Evolutionary conservation across 2,888 invertebrate species (phyloP).

Genomic region (Byasa hedistus): DNA sequence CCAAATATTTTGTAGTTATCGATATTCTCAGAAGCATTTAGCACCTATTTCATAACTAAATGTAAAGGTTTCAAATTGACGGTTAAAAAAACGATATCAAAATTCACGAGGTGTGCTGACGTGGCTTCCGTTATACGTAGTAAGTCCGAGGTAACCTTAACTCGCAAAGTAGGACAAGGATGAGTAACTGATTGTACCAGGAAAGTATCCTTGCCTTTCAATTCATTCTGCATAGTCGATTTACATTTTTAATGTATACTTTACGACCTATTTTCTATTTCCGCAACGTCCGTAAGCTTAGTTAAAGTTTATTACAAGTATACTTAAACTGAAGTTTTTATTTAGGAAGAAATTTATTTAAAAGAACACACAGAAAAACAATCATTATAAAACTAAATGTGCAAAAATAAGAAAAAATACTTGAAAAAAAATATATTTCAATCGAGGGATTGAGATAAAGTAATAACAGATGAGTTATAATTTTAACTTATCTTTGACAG

Average conservation of each 20-base stretch:
- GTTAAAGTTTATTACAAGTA: neutral
- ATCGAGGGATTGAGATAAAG: too few species aligned
- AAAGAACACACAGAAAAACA: too few species aligned
- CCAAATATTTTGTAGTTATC: too few species aligned
- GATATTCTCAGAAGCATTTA: too few species aligned
- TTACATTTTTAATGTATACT: conserved; percentile 1
- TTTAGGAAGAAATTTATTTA: too few species aligned
- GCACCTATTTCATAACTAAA: neutral
- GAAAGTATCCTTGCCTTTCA: conserved; percentile 21
- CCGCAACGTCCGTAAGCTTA: neutral
- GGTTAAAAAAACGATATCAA: neutral
- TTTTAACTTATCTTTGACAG: too few species aligned
- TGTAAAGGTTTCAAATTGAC: neutral
- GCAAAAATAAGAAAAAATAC: too few species aligned
- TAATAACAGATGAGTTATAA: too few species aligned
- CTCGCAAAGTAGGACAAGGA: conserved; percentile 26
- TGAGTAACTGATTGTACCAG: conserved; percentile 22
- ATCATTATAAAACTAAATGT: too few species aligned
- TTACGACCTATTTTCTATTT: neutral
- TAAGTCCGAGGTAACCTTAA: conserved; percentile 11
- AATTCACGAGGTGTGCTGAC: conserved; percentile 18
- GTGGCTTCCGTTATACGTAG: conserved; percentile 17
- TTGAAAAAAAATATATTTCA: too few species aligned
- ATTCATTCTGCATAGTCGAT: conserved; percentile 1
- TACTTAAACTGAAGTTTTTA: neutral